Percentiles rank a stretch among this genome's conserved stretches.
These are phyloP conservation scores for Chydorus sphaericus DNA, from an alignment of 2,888 invertebrate genomes.

Conservation along the genomic window DNA sequence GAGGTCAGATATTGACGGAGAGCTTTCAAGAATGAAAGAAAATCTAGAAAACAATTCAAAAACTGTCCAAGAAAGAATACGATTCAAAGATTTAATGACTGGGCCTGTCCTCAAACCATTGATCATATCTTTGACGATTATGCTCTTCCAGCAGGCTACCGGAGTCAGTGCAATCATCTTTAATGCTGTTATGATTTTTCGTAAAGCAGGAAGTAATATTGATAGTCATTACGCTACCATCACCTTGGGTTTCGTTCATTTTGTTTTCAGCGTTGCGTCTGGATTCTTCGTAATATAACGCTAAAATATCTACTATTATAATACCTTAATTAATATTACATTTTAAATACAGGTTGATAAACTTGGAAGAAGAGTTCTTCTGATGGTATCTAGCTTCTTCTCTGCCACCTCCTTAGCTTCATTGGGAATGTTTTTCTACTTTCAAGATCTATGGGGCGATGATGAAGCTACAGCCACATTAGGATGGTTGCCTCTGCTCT, in stretches of 20 bases:
- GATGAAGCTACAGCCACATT: slow-evolving; percentile 1
- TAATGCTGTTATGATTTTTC: slow-evolving; percentile 17
- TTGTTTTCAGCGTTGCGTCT: slow-evolving; percentile 11
- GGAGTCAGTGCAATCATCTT: slow-evolving; percentile 17
- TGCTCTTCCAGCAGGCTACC: slow-evolving; percentile 18
- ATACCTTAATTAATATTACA: no score
- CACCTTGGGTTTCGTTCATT: slow-evolving; percentile 12
- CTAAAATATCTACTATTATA: no score
- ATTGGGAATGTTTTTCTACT: slow-evolving; percentile 15
- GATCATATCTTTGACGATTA: slow-evolving; percentile 14
- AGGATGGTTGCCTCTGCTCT: slow-evolving; percentile 14
- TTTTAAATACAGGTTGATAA: no score
- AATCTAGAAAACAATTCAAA: no score
- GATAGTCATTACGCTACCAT: slow-evolving; percentile 14
- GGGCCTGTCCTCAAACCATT: slow-evolving; percentile 15
- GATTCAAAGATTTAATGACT: slow-evolving; percentile 36
- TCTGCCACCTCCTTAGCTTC: slow-evolving; percentile 14
- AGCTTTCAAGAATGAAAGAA: no score
- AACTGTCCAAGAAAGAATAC: slow-evolving; percentile 21
- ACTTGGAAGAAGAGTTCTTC: no score
- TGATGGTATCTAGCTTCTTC: no score
- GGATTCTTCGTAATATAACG: no score
- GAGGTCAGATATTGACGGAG: no score
- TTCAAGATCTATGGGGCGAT: slow-evolving; percentile 8
- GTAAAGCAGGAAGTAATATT: slow-evolving; percentile 13